Base-by-base conservation (phyloP, 1,140 invertebrate species). In the Drosophila aff. region DNA sequence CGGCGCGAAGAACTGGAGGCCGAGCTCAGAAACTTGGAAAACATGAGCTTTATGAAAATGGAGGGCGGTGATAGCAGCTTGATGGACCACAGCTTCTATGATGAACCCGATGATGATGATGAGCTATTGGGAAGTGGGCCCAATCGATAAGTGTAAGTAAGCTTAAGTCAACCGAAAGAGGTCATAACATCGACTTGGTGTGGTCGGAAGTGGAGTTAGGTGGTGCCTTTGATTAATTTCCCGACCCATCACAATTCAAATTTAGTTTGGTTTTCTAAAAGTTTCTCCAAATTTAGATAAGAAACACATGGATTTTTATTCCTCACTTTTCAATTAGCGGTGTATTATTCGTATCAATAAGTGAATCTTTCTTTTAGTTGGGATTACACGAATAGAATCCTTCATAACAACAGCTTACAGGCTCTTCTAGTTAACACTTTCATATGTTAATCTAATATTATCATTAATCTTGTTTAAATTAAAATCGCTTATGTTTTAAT, bases 21-120 rank as follows among this genome's bases (percentile, higher is more conserved):
- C 33, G 81, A 90, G 43, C 67, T 90, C 4, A 62, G 38, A 13
- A 83, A 90, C 44, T 64, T 90, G 43, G 86, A 90, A 8, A 72
- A 41, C 28, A 64, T 75, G 28, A 73, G 40, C 53, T 81, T 69
- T n/a, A 66, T 36, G 9, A 73, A 73, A 23, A 60, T 85, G 43
- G 85, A 90, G 11, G 75, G 79, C 5, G 81, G 81, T 3, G 81
- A 85, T 18, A 65, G 57, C 31, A 46, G 9, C 16, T 40, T 11
- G 44, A 55, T 91, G 38, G 79, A 90, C 33, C 67, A 79, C 15
- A 79, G 36, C 28, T 36, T 63, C 43, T 74, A 58, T 41, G 79
- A 85, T 10, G 44, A 60, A 26, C 58, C 55, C 26, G 55, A 59
- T 18, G 55, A 59, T n/a, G 43, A 83, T 38, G 52, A 71, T 33